phyloP scores from a whole-genome alignment of 1,140 invertebrate genomes.

The Acromyrmex charruanus region DNA sequence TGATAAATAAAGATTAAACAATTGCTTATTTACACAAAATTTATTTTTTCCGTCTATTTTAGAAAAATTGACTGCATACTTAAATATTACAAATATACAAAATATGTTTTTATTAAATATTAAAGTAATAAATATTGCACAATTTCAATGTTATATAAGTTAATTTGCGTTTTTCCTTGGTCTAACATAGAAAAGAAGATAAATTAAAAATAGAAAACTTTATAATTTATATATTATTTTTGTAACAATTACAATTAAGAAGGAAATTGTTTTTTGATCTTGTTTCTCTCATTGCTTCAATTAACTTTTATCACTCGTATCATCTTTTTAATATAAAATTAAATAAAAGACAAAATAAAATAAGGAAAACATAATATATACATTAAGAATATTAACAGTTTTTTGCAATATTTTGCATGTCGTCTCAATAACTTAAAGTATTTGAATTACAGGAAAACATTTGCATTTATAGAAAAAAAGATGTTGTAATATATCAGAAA shows the following conservation, averaged over 20 bases:
- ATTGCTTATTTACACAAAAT: conserved; percentile 12
- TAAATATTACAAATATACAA: conserved; percentile 17
- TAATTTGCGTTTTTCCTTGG: not conserved
- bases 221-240: not conserved
- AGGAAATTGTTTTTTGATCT: not conserved
- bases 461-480: conserved; percentile 59
- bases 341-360: conserved; percentile 13
- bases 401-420: conserved; percentile 3
- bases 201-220: conserved; percentile 16
- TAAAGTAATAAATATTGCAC: conserved; percentile 2
- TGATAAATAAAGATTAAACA: not conserved
- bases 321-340: conserved; percentile 7
- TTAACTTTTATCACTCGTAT: not conserved
- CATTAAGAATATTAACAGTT: not conserved
- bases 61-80: not conserved
- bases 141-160: conserved; percentile 27
- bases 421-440: not conserved
- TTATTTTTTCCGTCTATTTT: not conserved
- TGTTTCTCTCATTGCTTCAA: not conserved
- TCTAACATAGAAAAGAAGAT: not conserved
- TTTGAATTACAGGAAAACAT: conserved; percentile 6
- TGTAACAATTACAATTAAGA: not conserved
- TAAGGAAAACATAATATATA: not conserved
- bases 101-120: not conserved
- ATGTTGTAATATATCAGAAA: conserved; percentile 50